Conservation (phyloP, 2,113 vertebrate genomes). For the Calyptomena viridis region DNA sequence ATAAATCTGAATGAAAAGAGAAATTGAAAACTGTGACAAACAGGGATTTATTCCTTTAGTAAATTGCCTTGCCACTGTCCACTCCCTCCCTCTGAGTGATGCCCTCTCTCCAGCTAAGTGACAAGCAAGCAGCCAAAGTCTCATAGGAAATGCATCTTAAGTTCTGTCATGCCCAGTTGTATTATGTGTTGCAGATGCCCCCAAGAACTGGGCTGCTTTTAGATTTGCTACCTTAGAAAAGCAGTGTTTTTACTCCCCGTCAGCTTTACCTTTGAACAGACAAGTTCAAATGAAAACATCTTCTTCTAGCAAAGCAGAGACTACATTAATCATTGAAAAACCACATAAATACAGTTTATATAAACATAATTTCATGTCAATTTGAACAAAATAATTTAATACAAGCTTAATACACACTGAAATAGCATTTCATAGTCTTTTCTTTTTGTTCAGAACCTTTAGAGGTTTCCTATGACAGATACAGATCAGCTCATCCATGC, state of each 20-base stretch:
- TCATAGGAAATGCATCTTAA: not conserved
- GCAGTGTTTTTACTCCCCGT: not conserved
- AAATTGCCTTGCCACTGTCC: not conserved
- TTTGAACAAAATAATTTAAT: not conserved
- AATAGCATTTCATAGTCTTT: not conserved
- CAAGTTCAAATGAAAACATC: not conserved
- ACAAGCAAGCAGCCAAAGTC: not conserved
- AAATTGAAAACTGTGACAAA: slow-evolving; percentile 39
- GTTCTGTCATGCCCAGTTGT: not conserved
- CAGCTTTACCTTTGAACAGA: not conserved
- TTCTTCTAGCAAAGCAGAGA: not conserved
- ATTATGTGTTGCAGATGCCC: not conserved
- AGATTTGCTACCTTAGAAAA: not conserved
- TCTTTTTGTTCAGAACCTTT: not conserved
- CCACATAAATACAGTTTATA: not conserved
- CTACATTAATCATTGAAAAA: not conserved
- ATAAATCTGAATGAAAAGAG: slow-evolving; percentile 82
- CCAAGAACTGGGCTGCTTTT: not conserved
- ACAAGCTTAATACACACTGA: not conserved
- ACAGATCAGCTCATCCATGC: not conserved
- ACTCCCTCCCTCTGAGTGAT: not conserved
- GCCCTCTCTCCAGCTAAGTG: not conserved
- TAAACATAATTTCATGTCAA: not conserved
- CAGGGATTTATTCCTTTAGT: not conserved
- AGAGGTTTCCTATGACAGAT: not conserved